Base-by-base conservation (phyloP, 1,140 invertebrate genomes). In the Mercenaria mercenaria region DNA sequence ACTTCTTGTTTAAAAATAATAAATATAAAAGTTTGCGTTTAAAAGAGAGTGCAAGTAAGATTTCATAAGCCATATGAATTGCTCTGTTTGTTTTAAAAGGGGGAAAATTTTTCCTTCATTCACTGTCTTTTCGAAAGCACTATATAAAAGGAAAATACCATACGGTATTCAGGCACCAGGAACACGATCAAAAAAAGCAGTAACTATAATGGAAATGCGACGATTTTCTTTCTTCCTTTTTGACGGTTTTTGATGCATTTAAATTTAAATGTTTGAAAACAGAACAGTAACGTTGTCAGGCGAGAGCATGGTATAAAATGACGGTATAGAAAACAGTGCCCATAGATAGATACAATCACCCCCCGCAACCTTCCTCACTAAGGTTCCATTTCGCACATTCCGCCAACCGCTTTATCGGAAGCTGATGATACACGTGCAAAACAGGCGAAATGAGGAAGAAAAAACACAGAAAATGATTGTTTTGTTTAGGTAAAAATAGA, bases 101-200 rank as follows among this genome's bases (percentile, higher is more conserved):
- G 34, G 2, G 23, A 72, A 26, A 13, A 26, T 52, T 52, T 69
- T 26, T 10, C 79, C 79, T 11, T 52, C 39, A 20, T 47, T 37
- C 13, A n/a, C 50, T 20, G 69, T 32, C 43, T 67, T 64, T 13
- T 67, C 37, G 15, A 88, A 72, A 43, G 76, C 87, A n/a, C 26
- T 59, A 11, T 67, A 67, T 11, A 74, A 23, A 15, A 88, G 61
- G 64, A 80, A 88, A 39, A 80, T n/a, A 1, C 87, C 87, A 41
- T 81, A 88, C 29, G 87, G 87, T 15, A 81, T 79, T 88, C 87
- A 3, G 87, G 79, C n/a, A 89, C 56, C 32, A 89, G 61, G 37
- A 89, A 89, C 18, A 89, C 52, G 34, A 83, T 76, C 8, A 76
- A 43, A 56, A n/a, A 89, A 43, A 1, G 41, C 41, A 2, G 37